Percentiles rank a stretch among this genome's conserved stretches.
Evolutionary conservation across 1,140 invertebrate species (phyloP).

Genomic region (Drosophila santomea): DNA sequence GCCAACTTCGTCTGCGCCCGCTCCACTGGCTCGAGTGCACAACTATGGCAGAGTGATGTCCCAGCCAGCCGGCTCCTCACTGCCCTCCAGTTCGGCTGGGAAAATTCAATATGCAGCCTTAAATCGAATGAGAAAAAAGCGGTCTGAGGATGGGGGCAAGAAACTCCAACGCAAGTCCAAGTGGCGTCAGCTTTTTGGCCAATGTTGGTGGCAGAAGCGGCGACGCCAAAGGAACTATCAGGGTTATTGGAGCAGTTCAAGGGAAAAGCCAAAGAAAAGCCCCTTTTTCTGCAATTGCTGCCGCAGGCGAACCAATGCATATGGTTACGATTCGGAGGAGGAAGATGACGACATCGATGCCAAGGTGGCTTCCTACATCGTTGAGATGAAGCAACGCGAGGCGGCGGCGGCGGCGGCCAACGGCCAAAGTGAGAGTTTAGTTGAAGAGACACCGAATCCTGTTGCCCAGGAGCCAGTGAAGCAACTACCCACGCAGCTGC

Average conservation of each 20-base stretch:
- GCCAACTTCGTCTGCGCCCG: background rate
- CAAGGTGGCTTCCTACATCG: conserved; percentile 84
- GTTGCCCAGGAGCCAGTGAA: conserved; percentile 27
- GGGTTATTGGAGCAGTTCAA: conserved; percentile 46
- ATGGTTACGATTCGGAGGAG: conserved; percentile 75
- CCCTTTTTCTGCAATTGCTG: conserved; percentile 14
- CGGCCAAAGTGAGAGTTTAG: conserved; percentile 65
- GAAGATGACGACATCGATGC: conserved; percentile 85
- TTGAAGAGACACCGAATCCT: conserved; percentile 23
- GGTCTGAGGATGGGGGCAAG: conserved; percentile 20
- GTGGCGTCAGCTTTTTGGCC: conserved; percentile 39
- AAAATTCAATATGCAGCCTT: conserved; percentile 79
- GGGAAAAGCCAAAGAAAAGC: background rate
- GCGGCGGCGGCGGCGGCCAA: conserved; percentile 4
- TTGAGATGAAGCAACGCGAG: conserved; percentile 80
- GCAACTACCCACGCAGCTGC: conserved; percentile 19
- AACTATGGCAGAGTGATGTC: conserved; percentile 56
- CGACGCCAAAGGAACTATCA: conserved; percentile 45
- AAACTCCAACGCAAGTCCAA: conserved; percentile 20
- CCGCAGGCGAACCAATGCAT: conserved; percentile 10
- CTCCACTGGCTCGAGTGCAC: conserved; percentile 54
- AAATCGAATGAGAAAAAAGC: conserved; percentile 70
- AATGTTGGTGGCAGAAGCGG: conserved; percentile 20
- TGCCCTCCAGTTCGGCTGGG: conserved; percentile 53
- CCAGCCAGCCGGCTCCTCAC: conserved; percentile 15